These are phyloP conservation scores for Xiphophorus maculatus DNA, from an alignment of 2,113 vertebrate species.

Conservation along the genomic window DNA sequence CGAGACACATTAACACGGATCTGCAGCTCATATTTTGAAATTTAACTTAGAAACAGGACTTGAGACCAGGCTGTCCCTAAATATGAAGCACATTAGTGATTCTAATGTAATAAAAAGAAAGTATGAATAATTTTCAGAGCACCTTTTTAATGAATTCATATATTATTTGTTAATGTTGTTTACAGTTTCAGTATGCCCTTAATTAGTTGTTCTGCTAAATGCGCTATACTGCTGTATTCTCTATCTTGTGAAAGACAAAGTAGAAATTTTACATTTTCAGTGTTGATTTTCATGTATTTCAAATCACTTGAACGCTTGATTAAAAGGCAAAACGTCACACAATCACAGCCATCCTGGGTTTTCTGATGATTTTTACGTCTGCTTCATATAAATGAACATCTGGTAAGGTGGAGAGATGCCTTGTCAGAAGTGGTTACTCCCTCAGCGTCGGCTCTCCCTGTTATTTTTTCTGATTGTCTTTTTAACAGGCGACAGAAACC, in stretches of 20 bases:
- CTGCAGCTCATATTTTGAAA: not conserved
- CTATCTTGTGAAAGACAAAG: not conserved
- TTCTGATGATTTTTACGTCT: not conserved
- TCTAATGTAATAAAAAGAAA: no score
- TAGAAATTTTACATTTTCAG: not conserved
- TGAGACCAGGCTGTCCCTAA: no score
- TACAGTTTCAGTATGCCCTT: not conserved
- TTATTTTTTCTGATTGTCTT: slow-evolving; percentile 64
- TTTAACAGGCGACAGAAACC: slow-evolving; percentile 27
- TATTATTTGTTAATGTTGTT: not conserved
- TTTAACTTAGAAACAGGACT: not conserved
- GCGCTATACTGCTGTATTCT: not conserved
- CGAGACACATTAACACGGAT: not conserved
- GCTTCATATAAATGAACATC: slow-evolving; percentile 16
- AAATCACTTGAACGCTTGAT: slow-evolving; percentile 1
- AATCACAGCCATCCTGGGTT: not conserved
- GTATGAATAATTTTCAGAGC: not conserved
- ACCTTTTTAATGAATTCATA: not conserved
- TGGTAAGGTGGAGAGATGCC: slow-evolving; percentile 24
- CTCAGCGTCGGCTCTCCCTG: slow-evolving; percentile 54
- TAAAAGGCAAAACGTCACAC: not conserved
- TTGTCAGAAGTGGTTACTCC: slow-evolving; percentile 44
- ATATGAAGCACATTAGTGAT: no score
- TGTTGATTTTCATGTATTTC: slow-evolving; percentile 1
- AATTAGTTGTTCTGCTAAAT: not conserved